phyloP scores from a whole-genome alignment of 2,113 vertebrate species.

The Nycticebus coucang region DNA sequence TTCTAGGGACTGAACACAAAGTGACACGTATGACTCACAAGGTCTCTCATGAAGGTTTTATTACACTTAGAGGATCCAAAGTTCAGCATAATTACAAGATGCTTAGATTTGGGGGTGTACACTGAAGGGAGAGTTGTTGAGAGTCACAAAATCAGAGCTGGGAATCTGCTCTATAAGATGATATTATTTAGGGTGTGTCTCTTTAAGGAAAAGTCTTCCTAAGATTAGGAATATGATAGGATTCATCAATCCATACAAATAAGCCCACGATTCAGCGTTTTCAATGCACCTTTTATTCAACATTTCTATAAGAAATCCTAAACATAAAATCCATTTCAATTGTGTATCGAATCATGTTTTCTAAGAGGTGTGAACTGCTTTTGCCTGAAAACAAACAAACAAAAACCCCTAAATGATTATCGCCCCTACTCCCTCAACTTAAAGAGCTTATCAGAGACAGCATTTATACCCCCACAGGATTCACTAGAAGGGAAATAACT shows the following conservation, averaged over 20 bases:
- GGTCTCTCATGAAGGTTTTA: neutral
- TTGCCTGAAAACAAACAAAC: neutral
- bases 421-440: neutral
- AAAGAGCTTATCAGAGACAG: neutral
- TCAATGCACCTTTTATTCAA: neutral
- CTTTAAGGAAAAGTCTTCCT: slow-evolving; percentile 31
- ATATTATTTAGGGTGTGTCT: neutral
- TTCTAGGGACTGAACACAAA: neutral
- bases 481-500: neutral
- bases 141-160: neutral
- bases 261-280: slow-evolving; percentile 1
- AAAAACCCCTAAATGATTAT: neutral
- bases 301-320: slow-evolving; percentile 35
- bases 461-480: neutral
- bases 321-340: neutral
- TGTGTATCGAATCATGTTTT: neutral
- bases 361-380: neutral
- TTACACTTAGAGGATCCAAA: neutral
- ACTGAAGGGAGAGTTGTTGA: neutral
- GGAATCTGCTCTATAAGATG: slow-evolving; percentile 12
- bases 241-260: slow-evolving; percentile 45
- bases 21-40: neutral
- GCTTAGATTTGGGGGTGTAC: neutral
- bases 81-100: neutral
- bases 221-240: neutral